Percentiles rank a stretch among this genome's conserved stretches.
phyloP scores from a whole-genome alignment of 2,113 vertebrate species.

The Azemiops feae region DNA sequence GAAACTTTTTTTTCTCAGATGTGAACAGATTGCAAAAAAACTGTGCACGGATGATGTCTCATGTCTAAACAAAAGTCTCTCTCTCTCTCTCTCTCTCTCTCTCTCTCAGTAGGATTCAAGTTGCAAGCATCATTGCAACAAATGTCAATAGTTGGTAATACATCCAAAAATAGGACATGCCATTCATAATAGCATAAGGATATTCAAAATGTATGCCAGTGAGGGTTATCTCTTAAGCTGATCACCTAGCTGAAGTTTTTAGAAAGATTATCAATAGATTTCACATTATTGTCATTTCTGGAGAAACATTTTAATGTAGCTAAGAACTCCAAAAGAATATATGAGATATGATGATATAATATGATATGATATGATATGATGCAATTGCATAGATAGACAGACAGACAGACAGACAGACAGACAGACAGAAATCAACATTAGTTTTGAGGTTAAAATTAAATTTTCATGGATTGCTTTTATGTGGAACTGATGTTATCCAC shows the following conservation, averaged over 20 bases:
- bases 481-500: background rate
- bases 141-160: background rate
- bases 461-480: background rate
- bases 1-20: slow-evolving; percentile 7
- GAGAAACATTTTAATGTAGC: background rate
- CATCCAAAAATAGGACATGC: background rate
- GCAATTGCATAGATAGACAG: no score
- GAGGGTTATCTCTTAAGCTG: background rate
- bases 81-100: slow-evolving; percentile 12
- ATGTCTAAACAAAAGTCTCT: slow-evolving; percentile 25
- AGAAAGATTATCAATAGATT: background rate
- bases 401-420: no score
- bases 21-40: slow-evolving; percentile 6
- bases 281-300: background rate
- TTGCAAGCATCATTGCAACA: slow-evolving; percentile 7
- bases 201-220: background rate
- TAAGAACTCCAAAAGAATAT: background rate
- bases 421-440: background rate
- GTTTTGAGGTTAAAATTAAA: background rate
- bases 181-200: background rate
- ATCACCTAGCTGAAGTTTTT: background rate
- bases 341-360: background rate
- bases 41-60: background rate
- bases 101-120: background rate
- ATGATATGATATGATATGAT: background rate